These are phyloP conservation scores for Myripristis murdjan DNA, from an alignment of 2,797 vertebrate genomes.

Conservation along the genomic window DNA sequence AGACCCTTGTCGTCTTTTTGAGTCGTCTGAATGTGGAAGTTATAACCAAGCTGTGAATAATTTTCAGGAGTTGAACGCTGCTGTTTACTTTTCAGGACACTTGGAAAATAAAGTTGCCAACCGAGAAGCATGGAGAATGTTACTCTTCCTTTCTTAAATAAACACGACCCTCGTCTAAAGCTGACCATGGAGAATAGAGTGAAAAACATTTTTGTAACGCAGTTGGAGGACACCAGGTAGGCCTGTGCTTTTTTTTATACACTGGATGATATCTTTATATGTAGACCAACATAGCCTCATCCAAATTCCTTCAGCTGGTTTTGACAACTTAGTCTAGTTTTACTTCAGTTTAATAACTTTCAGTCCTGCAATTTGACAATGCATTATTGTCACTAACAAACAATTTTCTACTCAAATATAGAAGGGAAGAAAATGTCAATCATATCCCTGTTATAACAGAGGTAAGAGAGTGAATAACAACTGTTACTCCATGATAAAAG, in stretches of 20 bases:
- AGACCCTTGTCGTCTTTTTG: conserved; percentile 33
- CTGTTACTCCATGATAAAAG: neutral
- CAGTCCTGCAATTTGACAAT: too few relatives aligned
- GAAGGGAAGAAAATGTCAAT: conserved; percentile 73
- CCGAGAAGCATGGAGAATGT: conserved; percentile 62
- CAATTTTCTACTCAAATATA: conserved; percentile 55
- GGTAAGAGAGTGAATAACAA: conserved; percentile 62
- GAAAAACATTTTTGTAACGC: conserved; percentile 86
- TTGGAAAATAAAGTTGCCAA: conserved; percentile 8
- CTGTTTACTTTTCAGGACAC: conserved; percentile 18
- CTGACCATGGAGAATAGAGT: conserved; percentile 77
- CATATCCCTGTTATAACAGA: conserved; percentile 78
- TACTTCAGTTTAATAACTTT: neutral
- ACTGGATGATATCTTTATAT: neutral
- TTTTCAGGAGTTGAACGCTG: conserved; percentile 11
- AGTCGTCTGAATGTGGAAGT: conserved; percentile 36
- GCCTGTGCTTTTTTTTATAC: conserved; percentile 4
- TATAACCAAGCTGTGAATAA: conserved; percentile 24
- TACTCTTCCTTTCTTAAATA: conserved; percentile 47
- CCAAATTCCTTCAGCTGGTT: neutral
- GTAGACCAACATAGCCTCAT: neutral
- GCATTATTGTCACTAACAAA: conserved; percentile 8
- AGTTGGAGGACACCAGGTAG: conserved; percentile 82
- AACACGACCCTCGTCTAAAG: conserved; percentile 66
- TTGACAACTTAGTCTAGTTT: neutral